Evolutionary conservation across 23 tunicate genomes (phyloP).

Genomic region (Aplidium turbinatum): DNA sequence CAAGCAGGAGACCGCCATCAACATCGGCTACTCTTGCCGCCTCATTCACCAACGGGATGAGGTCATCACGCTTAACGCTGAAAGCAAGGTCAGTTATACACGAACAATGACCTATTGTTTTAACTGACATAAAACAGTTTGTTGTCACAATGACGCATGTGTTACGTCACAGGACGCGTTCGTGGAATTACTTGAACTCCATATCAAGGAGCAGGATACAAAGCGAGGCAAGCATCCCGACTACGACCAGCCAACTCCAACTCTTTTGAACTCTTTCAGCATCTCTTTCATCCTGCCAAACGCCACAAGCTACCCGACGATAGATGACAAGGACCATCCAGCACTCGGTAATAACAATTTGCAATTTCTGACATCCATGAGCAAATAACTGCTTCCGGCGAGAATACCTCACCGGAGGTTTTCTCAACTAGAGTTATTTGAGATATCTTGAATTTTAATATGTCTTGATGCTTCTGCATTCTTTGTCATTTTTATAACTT

Average conservation of each 20-base stretch:
- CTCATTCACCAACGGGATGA: conserved; percentile 82
- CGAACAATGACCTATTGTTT: no score
- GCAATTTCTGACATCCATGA: no score
- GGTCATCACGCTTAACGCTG: conserved; percentile 72
- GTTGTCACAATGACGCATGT: not conserved
- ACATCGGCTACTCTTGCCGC: conserved; percentile 94
- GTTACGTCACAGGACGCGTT: conserved; percentile 50
- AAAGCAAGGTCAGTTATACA: conserved; percentile 74
- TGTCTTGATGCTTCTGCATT: no score
- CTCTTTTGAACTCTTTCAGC: conserved; percentile 44
- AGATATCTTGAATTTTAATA: no score
- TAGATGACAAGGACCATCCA: conserved; percentile 54
- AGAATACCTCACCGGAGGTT: no score
- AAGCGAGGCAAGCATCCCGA: conserved; percentile 58
- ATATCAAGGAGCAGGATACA: conserved; percentile 46
- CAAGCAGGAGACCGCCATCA: conserved; percentile 95
- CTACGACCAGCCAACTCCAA: conserved; percentile 21
- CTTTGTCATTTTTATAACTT: no score
- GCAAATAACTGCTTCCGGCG: no score
- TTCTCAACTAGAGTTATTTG: no score
- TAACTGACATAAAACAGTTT: no score
- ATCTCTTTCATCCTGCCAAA: conserved; percentile 46
- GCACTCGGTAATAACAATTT: conserved; percentile 83
- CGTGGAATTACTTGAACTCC: conserved; percentile 42
- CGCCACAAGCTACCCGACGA: conserved; percentile 49